phyloP scores from a whole-genome alignment of 2,888 invertebrate genomes.

The Macaria notata region DNA sequence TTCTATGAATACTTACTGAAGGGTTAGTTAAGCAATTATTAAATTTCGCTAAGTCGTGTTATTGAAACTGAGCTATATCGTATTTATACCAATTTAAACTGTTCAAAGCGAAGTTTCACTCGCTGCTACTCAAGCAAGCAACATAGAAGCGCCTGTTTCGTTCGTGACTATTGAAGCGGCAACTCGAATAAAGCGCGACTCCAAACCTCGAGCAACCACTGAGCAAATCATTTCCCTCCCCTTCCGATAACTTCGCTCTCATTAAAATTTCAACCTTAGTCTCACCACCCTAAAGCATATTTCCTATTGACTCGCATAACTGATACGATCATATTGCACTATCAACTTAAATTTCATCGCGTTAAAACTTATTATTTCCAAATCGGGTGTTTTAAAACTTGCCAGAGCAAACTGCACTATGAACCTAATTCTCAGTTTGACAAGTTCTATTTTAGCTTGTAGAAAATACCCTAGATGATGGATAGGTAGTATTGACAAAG shows the following conservation, averaged over 20 bases:
- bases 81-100: not conserved
- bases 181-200: constrained; percentile 11
- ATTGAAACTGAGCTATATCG: too few species aligned
- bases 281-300: too few species aligned
- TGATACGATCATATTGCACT: not conserved
- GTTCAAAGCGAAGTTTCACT: constrained; percentile 1
- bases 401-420: constrained; percentile 3
- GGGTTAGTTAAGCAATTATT: too few species aligned
- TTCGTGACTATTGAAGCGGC: constrained; percentile 10
- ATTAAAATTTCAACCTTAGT: too few species aligned
- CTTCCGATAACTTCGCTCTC: not conserved
- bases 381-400: not conserved
- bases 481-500: constrained; percentile 29
- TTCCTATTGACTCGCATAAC: too few species aligned
- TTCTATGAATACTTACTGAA: too few species aligned
- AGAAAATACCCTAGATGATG: constrained; percentile 24
- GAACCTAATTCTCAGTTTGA: constrained; percentile 5
- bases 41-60: too few species aligned
- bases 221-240: constrained; percentile 28
- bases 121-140: not conserved
- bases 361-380: constrained; percentile 3
- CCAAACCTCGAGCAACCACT: constrained; percentile 22
- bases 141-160: constrained; percentile 6
- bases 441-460: constrained; percentile 20
- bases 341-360: constrained; percentile 5